Base-by-base conservation (phyloP, 2,888 invertebrate species). In the Apomyelois bistriatella region DNA sequence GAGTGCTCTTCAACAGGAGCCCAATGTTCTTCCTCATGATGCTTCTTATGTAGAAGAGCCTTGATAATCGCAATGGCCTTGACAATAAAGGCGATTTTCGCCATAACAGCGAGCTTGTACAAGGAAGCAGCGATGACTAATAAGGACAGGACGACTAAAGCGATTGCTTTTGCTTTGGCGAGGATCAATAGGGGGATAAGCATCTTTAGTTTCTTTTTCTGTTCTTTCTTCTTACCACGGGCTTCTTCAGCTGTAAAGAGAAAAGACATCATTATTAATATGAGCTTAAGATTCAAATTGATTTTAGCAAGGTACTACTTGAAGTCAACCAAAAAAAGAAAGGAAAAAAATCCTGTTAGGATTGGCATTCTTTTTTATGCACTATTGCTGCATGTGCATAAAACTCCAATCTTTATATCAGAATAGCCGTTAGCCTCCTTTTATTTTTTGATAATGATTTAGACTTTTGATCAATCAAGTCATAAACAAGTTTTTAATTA, bases 191-290 rank as follows among this genome's bases (percentile, higher is more conserved):
- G 66, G 87, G 92, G 92, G 36, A 90, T 77, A 55, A 89, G 72
- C 52, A 87, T 46, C 57, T 87, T 89, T 49, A 89, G 58, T 60
- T 86, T 86, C 80, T 90, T 86, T 66, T 89, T 90, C 9, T 94
- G 72, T 66, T 92, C 82, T 86, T 95, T 94, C 92, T 95, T 92
- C 85, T 94, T 95, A 59, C 92, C 94, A 65, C 95, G 94, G 62
- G 93, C 93, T 64, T 82, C 82, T 3, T 73, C 80, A 28, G 59
- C 81, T 94, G 77, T 3, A 72, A 71, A 58, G n/a, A 50, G 30
- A 48, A 40, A 16, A 52, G 13, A 40, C 22, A 3, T 7, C 9
- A 16, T 16, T 6, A 3, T 8, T 9, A 40, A 9, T 12, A 9
- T 12, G 12, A n/a, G n/a, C n/a, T n/a, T n/a, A n/a, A n/a, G n/a